A percentile compares a stretch with the other conserved stretches of the same genome.
Evolutionary conservation across 2,888 invertebrate genomes (phyloP).

Genomic region (Hirudinaria manillensis): DNA sequence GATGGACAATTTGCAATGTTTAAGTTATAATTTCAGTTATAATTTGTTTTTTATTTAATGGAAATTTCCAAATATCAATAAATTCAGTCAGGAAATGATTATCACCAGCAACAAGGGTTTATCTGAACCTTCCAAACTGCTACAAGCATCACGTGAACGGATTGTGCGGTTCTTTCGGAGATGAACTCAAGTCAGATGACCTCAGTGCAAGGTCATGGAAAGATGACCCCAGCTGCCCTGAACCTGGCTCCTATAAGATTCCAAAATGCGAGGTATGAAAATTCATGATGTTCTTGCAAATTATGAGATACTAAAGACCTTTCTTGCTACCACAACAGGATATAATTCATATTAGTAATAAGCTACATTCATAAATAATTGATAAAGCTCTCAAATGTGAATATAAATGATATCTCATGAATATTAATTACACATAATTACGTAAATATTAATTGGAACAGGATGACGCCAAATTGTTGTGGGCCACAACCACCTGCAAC

Average conservation of each 20-base stretch:
- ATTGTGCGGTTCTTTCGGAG: constrained; percentile 21
- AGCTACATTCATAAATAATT: too few relatives aligned
- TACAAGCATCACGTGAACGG: constrained; percentile 26
- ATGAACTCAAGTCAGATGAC: not conserved
- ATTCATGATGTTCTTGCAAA: not conserved
- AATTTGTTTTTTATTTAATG: too few relatives aligned
- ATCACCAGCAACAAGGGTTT: constrained; percentile 16
- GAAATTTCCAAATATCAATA: too few relatives aligned
- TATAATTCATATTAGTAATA: too few relatives aligned
- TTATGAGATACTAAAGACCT: not conserved
- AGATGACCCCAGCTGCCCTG: constrained; percentile 20
- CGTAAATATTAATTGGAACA: not conserved
- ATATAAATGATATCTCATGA: too few relatives aligned
- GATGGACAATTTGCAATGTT: too few relatives aligned
- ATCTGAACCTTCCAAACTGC: constrained; percentile 21
- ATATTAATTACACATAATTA: too few relatives aligned
- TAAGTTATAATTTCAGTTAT: too few relatives aligned
- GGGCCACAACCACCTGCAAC: constrained; percentile 19
- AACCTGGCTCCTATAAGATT: not conserved
- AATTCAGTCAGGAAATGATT: too few relatives aligned
- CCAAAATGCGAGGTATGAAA: constrained; percentile 22
- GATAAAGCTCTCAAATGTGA: too few relatives aligned
- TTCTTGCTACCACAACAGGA: too few relatives aligned
- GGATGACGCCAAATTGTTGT: constrained; percentile 19
- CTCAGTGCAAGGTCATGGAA: constrained; percentile 1